A percentile compares a stretch with the other conserved stretches of the same genome.
phyloP scores from a whole-genome alignment of 2,113 vertebrate genomes.

The Gambusia affinis region DNA sequence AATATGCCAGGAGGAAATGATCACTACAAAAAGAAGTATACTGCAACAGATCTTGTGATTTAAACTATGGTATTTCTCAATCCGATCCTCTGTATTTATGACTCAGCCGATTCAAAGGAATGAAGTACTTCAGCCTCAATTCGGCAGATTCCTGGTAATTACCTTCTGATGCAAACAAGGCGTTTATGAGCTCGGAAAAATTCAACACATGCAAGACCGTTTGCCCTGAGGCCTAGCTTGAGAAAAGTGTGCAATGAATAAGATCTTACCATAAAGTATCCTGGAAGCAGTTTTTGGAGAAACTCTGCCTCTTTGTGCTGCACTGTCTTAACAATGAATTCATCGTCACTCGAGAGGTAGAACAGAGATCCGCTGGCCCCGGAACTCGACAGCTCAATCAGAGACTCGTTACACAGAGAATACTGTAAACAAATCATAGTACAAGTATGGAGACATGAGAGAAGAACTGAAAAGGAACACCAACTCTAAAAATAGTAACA shows the following conservation, averaged over 20 bases:
- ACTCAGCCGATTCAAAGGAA: background rate
- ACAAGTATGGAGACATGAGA: slow-evolving; percentile 8
- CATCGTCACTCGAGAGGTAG: slow-evolving; percentile 92
- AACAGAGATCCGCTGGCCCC: slow-evolving; percentile 95
- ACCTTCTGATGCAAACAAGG: background rate
- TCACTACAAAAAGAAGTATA: background rate
- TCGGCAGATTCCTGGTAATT: background rate
- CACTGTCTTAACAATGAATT: slow-evolving; percentile 96
- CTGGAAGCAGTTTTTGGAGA: slow-evolving; percentile 93
- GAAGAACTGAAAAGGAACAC: background rate
- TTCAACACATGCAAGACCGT: background rate
- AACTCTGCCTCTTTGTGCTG: slow-evolving; percentile 98
- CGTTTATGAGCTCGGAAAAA: background rate
- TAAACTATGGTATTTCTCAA: no score
- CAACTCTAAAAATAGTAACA: background rate
- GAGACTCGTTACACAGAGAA: slow-evolving; percentile 88
- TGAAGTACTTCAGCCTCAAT: background rate
- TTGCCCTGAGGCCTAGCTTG: background rate
- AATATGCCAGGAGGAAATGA: background rate
- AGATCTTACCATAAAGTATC: slow-evolving; percentile 92
- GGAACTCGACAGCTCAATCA: slow-evolving; percentile 91
- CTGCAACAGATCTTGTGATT: no score
- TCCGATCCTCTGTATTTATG: no score
- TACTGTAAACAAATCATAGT: slow-evolving; percentile 76
- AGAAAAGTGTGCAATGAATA: background rate